Conservation (phyloP, 2,113 vertebrate genomes). For the Brienomyrus brachyistius region DNA sequence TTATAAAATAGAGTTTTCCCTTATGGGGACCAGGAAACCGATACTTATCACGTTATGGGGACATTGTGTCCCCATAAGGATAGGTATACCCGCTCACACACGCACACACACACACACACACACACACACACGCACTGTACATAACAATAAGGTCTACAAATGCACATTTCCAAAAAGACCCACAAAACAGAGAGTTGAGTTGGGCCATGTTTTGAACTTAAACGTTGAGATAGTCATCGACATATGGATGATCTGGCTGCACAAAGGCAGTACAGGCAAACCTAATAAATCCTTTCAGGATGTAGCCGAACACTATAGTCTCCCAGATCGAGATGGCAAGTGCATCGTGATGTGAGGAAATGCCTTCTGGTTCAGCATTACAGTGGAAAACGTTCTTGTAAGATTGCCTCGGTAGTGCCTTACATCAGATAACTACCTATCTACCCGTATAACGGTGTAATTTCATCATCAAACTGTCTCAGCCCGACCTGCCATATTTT, state of each 20-base stretch:
- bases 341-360: neutral
- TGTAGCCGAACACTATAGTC: neutral
- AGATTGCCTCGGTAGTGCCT: neutral
- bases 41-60: too few relatives aligned
- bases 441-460: neutral
- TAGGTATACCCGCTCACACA: too few relatives aligned
- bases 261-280: neutral
- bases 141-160: neutral
- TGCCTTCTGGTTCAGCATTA: neutral
- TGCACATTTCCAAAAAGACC: neutral
- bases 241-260: too few relatives aligned
- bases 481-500: neutral
- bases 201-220: neutral
- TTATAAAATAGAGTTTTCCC: too few relatives aligned
- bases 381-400: neutral
- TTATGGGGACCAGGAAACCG: too few relatives aligned
- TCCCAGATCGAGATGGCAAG: neutral
- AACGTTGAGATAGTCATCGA: too few relatives aligned
- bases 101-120: too few relatives aligned
- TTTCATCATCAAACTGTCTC: neutral
- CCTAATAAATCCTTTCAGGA: neutral
- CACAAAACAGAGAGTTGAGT: neutral
- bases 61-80: too few relatives aligned
- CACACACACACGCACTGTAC: neutral
- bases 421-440: neutral